These are phyloP conservation scores for Apodemus agrarius DNA, from an alignment of 2,797 vertebrate species.

Conservation along the genomic window DNA sequence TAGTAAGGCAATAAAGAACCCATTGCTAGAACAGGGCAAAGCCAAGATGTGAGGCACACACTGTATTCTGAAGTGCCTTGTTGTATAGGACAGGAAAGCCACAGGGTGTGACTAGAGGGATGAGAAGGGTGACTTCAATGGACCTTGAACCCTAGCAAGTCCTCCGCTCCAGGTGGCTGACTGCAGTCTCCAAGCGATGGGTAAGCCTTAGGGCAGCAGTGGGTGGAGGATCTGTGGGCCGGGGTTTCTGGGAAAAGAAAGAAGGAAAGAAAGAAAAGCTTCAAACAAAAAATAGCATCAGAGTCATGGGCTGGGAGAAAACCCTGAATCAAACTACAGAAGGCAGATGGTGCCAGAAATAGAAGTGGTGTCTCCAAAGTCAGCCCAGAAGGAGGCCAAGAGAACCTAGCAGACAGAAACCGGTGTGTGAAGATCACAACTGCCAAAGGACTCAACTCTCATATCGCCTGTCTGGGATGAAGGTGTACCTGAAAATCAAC, in stretches of 20 bases:
- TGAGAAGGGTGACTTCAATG: not conserved
- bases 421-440: accelerated
- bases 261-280: constrained; percentile 22
- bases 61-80: not conserved
- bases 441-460: not conserved
- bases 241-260: constrained; percentile 8
- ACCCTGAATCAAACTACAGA: not conserved
- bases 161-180: not conserved
- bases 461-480: not conserved
- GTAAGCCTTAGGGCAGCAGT: not conserved
- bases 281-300: constrained; percentile 24
- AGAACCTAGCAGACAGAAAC: not conserved
- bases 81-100: not conserved
- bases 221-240: not conserved
- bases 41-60: not conserved
- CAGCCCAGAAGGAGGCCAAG: not conserved
- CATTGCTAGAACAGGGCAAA: not conserved
- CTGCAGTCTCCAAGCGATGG: not conserved
- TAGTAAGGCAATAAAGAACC: not conserved
- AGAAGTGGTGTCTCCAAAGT: not conserved
- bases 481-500: not conserved
- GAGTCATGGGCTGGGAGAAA: not conserved
- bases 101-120: not conserved
- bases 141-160: not conserved
- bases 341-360: not conserved